Percentiles rank a stretch among this genome's conserved stretches.
phyloP scores from a whole-genome alignment of 2,113 vertebrate genomes.

The Capreolus pygargus region DNA sequence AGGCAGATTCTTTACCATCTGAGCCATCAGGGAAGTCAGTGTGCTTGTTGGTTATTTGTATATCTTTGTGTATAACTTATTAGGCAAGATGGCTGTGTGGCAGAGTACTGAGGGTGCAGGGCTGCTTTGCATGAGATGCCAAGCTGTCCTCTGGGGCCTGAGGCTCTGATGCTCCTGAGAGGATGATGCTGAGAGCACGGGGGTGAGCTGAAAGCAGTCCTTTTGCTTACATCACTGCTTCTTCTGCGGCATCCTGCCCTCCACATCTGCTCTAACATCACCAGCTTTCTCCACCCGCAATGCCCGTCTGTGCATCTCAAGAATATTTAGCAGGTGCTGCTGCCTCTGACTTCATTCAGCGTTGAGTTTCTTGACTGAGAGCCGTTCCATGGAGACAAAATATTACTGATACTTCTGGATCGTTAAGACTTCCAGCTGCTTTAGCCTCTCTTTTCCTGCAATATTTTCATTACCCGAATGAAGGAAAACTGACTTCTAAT shows the following conservation, averaged over 20 bases:
- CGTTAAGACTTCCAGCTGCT: background rate
- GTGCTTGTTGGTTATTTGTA: background rate
- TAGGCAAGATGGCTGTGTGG: background rate
- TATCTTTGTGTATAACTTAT: background rate
- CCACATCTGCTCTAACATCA: background rate
- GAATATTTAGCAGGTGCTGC: background rate
- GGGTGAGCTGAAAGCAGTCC: background rate
- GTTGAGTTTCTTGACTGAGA: background rate
- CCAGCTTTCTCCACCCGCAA: background rate
- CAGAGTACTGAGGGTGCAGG: background rate
- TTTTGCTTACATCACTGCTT: background rate
- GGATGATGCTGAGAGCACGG: background rate
- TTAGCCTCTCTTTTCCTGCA: background rate
- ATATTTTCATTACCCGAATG: background rate
- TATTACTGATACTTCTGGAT: background rate
- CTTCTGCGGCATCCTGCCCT: background rate
- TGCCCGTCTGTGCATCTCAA: background rate
- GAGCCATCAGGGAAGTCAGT: background rate
- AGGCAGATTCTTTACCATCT: background rate
- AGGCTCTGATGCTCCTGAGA: background rate
- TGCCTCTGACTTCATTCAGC: background rate
- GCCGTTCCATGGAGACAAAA: background rate
- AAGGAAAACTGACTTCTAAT: conserved; percentile 26
- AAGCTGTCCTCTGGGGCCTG: background rate
- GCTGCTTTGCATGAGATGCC: background rate